Conservation (phyloP, 2,113 vertebrate species). For the Osmerus mordax region DNA sequence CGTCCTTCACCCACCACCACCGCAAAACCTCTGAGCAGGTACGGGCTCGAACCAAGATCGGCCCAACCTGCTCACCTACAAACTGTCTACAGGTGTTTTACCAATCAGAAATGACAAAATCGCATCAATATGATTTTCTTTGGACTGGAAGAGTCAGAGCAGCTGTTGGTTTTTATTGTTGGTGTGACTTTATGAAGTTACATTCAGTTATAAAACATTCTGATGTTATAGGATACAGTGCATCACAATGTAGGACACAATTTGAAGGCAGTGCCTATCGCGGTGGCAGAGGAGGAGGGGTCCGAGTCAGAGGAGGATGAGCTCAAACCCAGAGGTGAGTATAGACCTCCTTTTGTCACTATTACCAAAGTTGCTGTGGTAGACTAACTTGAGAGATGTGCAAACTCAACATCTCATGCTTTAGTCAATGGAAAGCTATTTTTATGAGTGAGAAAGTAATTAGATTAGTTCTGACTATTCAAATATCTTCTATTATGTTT, state of each 20-base stretch:
- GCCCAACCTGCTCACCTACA: neutral
- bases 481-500: too few relatives aligned
- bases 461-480: too few relatives aligned
- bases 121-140: too few relatives aligned
- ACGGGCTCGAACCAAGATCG: neutral
- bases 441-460: too few relatives aligned
- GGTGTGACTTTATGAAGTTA: neutral
- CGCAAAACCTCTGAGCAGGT: conserved; percentile 79
- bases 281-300: conserved; percentile 92
- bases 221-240: conserved; percentile 68
- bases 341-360: neutral
- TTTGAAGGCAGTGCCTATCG: conserved; percentile 88
- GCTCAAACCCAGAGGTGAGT: conserved; percentile 91
- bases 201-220: too few relatives aligned
- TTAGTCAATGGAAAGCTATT: too few relatives aligned
- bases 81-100: neutral
- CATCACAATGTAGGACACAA: conserved; percentile 68
- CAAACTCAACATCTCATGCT: too few relatives aligned
- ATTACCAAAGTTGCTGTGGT: neutral
- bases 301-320: conserved; percentile 97
- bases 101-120: neutral
- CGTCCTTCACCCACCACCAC: conserved; percentile 46
- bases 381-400: neutral
- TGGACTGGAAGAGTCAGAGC: too few relatives aligned
- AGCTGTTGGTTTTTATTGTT: neutral